phyloP scores from a whole-genome alignment of 92 coral and sea anemone species.

The Heteractis magnifica region DNA sequence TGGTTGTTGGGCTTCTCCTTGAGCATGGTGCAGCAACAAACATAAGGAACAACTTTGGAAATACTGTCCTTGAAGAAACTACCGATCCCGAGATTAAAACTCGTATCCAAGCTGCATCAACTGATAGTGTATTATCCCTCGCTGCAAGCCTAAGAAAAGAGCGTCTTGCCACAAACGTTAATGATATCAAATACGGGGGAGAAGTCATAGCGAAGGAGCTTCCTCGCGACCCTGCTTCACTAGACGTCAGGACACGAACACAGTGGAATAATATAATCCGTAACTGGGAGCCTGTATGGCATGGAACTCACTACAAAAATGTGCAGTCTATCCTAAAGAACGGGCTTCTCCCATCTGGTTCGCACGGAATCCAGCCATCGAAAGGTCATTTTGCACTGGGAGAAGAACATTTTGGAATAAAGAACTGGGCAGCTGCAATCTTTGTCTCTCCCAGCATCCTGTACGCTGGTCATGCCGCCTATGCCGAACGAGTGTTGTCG shows the following conservation, averaged over 20 bases:
- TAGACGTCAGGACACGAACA: slow-evolving; percentile 43
- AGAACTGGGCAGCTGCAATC: slow-evolving; percentile 70
- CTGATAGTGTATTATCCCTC: slow-evolving; percentile 37
- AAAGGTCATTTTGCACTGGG: slow-evolving; percentile 32
- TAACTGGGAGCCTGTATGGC: slow-evolving; percentile 60
- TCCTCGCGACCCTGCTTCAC: slow-evolving; percentile 29
- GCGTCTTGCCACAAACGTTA: slow-evolving; percentile 30
- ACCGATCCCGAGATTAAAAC: slow-evolving; percentile 5
- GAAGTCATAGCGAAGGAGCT: slow-evolving; percentile 53
- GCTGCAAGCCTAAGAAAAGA: slow-evolving; percentile 28
- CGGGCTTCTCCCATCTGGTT: slow-evolving; percentile 61
- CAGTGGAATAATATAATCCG: slow-evolving; percentile 26
- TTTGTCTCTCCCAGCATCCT: slow-evolving; percentile 62
- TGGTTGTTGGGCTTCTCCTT: slow-evolving; percentile 47
- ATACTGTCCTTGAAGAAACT: slow-evolving; percentile 45
- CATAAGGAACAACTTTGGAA: slow-evolving; percentile 37
- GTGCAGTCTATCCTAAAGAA: slow-evolving; percentile 48
- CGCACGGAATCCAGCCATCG: slow-evolving; percentile 48
- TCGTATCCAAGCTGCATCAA: slow-evolving; percentile 39
- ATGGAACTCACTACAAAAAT: slow-evolving; percentile 54
- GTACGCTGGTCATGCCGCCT: slow-evolving; percentile 45
- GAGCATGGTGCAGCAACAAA: slow-evolving; percentile 50
- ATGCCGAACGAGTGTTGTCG: slow-evolving; percentile 48
- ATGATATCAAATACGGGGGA: slow-evolving; percentile 21
- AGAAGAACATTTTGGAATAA: slow-evolving; percentile 37